Percentiles rank a stretch among this genome's conserved stretches.
These are phyloP conservation scores for Anthophora plumipes DNA, from an alignment of 2,888 invertebrate genomes.

Conservation along the genomic window DNA sequence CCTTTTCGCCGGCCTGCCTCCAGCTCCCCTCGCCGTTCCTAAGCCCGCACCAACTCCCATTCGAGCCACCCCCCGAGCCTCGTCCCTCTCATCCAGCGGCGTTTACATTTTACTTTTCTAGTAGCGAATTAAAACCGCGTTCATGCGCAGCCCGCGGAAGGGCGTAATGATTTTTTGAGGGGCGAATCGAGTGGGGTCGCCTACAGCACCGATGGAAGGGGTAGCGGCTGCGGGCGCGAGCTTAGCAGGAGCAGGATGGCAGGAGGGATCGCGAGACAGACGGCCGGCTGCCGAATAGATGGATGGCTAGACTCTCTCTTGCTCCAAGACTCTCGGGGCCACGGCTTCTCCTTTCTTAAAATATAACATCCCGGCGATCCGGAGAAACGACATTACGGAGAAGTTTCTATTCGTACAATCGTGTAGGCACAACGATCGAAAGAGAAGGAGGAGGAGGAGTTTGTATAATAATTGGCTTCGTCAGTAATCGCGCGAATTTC, in stretches of 20 bases:
- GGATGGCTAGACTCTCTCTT: slow-evolving; percentile 43
- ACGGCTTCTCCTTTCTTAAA: slow-evolving; percentile 1
- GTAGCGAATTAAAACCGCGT: slow-evolving; percentile 87
- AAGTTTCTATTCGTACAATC: background rate
- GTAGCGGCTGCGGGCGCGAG: slow-evolving; percentile 69
- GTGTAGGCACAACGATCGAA: background rate
- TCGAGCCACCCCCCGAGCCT: slow-evolving; percentile 82
- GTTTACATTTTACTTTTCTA: slow-evolving; percentile 83
- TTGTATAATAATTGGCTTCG: too few species aligned
- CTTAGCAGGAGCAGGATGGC: slow-evolving; percentile 72
- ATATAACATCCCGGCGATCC: slow-evolving; percentile 1
- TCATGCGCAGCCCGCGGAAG: slow-evolving; percentile 88
- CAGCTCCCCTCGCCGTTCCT: slow-evolving; percentile 69
- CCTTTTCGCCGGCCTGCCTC: slow-evolving; percentile 33
- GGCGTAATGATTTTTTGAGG: slow-evolving; percentile 95
- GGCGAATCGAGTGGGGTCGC: slow-evolving; percentile 91
- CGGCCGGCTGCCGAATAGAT: slow-evolving; percentile 56
- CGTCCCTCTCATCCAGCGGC: slow-evolving; percentile 68
- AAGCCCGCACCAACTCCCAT: slow-evolving; percentile 83
- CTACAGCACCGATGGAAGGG: slow-evolving; percentile 83
- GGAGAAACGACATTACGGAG: slow-evolving; percentile 30
- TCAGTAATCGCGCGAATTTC: slow-evolving; percentile 4
- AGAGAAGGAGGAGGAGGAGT: too few species aligned
- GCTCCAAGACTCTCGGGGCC: background rate
- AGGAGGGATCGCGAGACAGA: slow-evolving; percentile 69